phyloP scores from a whole-genome alignment of 2,797 vertebrate species.

The Sebastes itinus region DNA sequence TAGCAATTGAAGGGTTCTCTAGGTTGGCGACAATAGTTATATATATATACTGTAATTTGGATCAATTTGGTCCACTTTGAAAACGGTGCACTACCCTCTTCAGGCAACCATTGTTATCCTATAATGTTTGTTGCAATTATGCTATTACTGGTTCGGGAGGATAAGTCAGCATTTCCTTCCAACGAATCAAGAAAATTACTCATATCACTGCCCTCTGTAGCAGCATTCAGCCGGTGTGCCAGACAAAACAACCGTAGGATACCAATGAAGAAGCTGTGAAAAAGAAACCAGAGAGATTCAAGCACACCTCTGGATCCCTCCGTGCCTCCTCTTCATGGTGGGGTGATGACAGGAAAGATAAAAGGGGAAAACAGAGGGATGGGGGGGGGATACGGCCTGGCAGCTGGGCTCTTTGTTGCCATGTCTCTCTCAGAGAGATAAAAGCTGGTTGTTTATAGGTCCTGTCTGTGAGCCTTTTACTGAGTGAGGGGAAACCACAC shows the following conservation, averaged over 20 bases:
- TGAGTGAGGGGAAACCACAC: constrained; percentile 46
- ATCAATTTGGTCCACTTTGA: constrained; percentile 15
- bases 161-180: constrained; percentile 10
- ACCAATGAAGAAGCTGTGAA: constrained; percentile 20
- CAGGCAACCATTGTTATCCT: constrained; percentile 3
- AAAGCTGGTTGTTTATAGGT: constrained; percentile 80
- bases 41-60: background rate
- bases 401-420: constrained; percentile 82
- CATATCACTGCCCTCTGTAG: constrained; percentile 6
- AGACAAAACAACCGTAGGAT: constrained; percentile 33
- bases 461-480: constrained; percentile 72
- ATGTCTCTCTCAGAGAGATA: constrained; percentile 74
- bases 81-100: background rate
- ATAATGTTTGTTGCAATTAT: constrained; percentile 19
- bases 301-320: constrained; percentile 40
- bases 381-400: constrained; percentile 40
- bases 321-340: constrained; percentile 41
- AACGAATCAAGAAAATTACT: constrained; percentile 24
- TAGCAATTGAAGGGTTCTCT: background rate
- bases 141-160: constrained; percentile 7
- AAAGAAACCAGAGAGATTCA: constrained; percentile 47
- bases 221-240: background rate
- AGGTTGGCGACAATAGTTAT: background rate
- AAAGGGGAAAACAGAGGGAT: constrained; percentile 69
- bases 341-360: constrained; percentile 76